Evolutionary conservation across 2,888 invertebrate genomes (phyloP), one percentile per base, ranked within the genome.

Genomic region (Tipula unca): DNA sequence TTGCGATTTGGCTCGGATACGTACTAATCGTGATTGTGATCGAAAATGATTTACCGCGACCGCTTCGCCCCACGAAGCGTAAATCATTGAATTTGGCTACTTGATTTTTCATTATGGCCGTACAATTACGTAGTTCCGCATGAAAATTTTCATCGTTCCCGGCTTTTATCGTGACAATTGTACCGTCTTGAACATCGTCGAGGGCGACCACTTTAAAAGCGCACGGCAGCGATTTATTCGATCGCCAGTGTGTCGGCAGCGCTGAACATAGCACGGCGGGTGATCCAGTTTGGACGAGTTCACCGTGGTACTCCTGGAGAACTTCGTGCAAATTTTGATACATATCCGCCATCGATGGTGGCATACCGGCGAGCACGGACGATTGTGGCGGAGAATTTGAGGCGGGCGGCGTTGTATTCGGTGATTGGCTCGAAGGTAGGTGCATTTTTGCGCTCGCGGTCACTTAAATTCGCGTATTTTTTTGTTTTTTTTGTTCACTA

Each of bases 31-130:
- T 96, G 90, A 99, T 99, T 88, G 98, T 98, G 88, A 99, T 91
- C 10, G 97, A 96, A 91, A 99, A 99, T 82, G 97, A 96, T 91
- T 99, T 99, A 85, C 99, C 99, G 90, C 99, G 93, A 1, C 99
- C 99, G 87, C 98, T 98, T 86, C 99, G 93, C 5, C 99, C 99
- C 86, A 99, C 98, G 91, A 99, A 99, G 89, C 99, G 93, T 85
- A 99, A 93, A 93, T 99, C 99, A 90, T 98, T 98, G 93, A 99
- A 99, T 92, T 98, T 98, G 42, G 99, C 99, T 88, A 99, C 97
- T 91, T 98, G 97, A 90, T 98, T 98, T 92, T 98, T 98, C 96
- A 99, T 97, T 88, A 97, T 94, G 0, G 99, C 97, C 4, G 96
- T 96, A 89, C 95, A 95, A 90, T 99, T 99, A 88, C 98, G 93